These are phyloP conservation scores for Paramacrobiotus metropolitanus DNA, from an alignment of 1,140 invertebrate species.

Conservation along the genomic window DNA sequence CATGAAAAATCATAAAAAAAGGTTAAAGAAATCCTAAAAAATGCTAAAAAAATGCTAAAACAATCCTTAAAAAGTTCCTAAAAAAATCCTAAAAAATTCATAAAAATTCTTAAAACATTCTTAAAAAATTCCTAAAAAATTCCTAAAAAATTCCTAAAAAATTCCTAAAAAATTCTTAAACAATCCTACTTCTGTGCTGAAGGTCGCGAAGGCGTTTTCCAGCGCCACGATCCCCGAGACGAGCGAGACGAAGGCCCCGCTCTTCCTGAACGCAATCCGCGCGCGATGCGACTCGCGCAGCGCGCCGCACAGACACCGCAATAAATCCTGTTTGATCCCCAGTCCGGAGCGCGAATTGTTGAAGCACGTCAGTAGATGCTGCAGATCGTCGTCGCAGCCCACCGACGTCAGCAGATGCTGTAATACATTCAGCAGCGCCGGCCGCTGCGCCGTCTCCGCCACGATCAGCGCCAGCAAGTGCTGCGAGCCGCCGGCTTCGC, in stretches of 20 bases:
- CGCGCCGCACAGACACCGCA: conserved; percentile 56
- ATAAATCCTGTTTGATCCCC: conserved; percentile 29
- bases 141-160: too few relatives aligned
- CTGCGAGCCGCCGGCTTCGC: conserved; percentile 9
- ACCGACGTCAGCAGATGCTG: conserved; percentile 65
- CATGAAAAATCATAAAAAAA: too few relatives aligned
- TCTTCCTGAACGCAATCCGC: conserved; percentile 84
- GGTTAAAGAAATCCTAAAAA: too few relatives aligned
- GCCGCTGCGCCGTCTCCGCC: neutral
- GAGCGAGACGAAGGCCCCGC: conserved; percentile 88
- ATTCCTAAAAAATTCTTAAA: too few relatives aligned
- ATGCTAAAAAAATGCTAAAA: too few relatives aligned
- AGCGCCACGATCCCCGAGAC: conserved; percentile 81
- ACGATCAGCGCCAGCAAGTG: conserved; percentile 9
- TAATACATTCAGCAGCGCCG: conserved; percentile 17
- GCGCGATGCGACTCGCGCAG: conserved; percentile 41
- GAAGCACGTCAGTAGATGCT: conserved; percentile 31
- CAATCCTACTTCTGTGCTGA: neutral
- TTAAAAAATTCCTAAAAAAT: too few relatives aligned
- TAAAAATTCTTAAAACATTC: too few relatives aligned
- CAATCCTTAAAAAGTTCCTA: too few relatives aligned
- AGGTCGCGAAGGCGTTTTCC: conserved; percentile 32
- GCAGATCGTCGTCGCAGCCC: conserved; percentile 85
- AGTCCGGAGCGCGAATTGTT: neutral
- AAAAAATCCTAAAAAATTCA: too few relatives aligned